phyloP scores from a whole-genome alignment of 2,797 vertebrate genomes.

The Luscinia luscinia region DNA sequence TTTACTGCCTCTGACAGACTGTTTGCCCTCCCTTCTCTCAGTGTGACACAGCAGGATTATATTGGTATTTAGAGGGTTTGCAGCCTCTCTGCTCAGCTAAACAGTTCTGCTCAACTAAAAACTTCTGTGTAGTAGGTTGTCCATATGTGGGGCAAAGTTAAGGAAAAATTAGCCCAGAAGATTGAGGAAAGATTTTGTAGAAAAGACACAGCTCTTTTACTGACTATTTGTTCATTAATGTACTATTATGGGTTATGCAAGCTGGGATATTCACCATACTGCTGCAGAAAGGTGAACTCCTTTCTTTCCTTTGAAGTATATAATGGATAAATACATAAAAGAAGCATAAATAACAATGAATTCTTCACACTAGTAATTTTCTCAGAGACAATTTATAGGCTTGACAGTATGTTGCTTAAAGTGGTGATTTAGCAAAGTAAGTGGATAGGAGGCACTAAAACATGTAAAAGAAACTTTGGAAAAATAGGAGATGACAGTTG shows the following conservation, averaged over 20 bases:
- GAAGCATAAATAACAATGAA: background rate
- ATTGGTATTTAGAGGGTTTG: background rate
- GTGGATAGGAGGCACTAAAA: background rate
- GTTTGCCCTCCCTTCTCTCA: background rate
- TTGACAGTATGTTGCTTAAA: background rate
- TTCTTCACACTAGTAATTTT: background rate
- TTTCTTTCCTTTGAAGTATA: background rate
- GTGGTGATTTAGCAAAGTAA: background rate
- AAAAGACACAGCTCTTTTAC: background rate
- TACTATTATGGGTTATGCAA: background rate
- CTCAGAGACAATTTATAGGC: background rate
- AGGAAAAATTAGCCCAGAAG: background rate
- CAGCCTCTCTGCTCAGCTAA: background rate
- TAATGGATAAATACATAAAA: background rate
- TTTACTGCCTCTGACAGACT: background rate
- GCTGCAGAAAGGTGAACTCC: background rate
- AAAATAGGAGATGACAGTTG: background rate
- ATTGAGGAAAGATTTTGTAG: background rate
- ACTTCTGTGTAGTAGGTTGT: background rate
- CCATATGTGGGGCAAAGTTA: background rate
- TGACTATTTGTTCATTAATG: background rate
- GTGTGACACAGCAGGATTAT: background rate
- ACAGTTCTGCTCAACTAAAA: background rate
- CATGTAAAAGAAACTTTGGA: background rate
- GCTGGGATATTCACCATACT: background rate